phyloP scores from a whole-genome alignment of 37 sponge, comb jelly and placozoan genomes.

The Axinella damicornis region DNA sequence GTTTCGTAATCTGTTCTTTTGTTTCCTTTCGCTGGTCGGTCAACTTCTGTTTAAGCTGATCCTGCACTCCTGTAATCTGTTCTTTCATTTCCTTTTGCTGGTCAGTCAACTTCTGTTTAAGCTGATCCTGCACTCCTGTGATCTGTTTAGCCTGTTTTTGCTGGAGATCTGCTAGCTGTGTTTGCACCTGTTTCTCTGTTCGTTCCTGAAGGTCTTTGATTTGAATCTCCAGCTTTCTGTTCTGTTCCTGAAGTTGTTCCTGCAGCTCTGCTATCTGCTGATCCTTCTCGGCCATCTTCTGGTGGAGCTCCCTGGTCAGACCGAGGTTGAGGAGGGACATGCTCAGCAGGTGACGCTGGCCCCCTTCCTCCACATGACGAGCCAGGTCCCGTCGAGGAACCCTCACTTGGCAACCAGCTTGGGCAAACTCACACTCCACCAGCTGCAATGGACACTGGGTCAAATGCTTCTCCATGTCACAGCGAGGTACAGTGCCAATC shows the following conservation, averaged over 20 bases:
- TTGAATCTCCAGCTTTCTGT: background rate
- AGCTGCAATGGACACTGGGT: constrained; percentile 35
- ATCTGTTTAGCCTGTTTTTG: too few relatives aligned
- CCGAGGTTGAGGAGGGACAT: constrained; percentile 1
- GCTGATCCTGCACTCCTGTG: too few relatives aligned
- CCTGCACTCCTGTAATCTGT: too few relatives aligned
- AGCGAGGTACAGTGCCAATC: constrained; percentile 7
- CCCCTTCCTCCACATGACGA: constrained; percentile 22
- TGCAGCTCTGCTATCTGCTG: constrained; percentile 5
- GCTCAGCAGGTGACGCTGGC: constrained; percentile 10
- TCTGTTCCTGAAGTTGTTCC: background rate
- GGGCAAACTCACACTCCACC: constrained; percentile 39
- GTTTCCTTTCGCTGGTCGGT: too few relatives aligned
- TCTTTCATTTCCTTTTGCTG: too few relatives aligned
- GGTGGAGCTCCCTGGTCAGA: background rate
- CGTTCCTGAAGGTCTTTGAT: too few relatives aligned
- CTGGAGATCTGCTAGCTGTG: too few relatives aligned
- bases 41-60: too few relatives aligned
- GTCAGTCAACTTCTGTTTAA: too few relatives aligned
- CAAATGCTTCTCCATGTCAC: constrained; percentile 18
- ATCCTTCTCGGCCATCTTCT: constrained; percentile 12
- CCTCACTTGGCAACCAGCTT: constrained; percentile 24
- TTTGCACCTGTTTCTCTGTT: too few relatives aligned
- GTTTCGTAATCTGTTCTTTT: too few relatives aligned
- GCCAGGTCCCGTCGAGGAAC: constrained; percentile 5